A percentile compares a stretch with the other conserved stretches of the same genome.
These are phyloP conservation scores for Calephelis virginiensis DNA, from an alignment of 1,140 invertebrate genomes.

Conservation along the genomic window DNA sequence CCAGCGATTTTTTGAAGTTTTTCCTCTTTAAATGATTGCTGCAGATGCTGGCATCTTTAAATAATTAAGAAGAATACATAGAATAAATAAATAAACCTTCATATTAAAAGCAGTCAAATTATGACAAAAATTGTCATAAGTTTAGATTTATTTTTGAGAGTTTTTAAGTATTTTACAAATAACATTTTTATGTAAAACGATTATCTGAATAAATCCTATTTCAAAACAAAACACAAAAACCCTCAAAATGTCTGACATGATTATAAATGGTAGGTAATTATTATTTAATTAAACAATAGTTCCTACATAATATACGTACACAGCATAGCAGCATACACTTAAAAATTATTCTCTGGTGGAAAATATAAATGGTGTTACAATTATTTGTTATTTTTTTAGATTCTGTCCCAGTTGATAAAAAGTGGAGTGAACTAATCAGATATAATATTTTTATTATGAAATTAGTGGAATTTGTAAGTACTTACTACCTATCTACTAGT, in stretches of 20 bases:
- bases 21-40: no score
- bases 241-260: conserved; percentile 63
- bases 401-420: conserved; percentile 68
- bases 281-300: neutral
- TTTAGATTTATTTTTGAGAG: conserved; percentile 2
- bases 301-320: no score
- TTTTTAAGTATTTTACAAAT: neutral
- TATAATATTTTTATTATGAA: conserved; percentile 75
- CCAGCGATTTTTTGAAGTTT: no score
- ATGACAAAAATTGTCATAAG: no score
- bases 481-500: neutral
- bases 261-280: conserved; percentile 59
- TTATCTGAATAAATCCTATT: neutral
- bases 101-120: no score
- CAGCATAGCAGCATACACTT: no score
- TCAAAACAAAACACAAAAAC: neutral
- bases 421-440: conserved; percentile 66
- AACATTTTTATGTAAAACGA: neutral
- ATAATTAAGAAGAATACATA: no score
- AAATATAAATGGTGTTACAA: neutral
- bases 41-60: no score
- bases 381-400: conserved; percentile 42
- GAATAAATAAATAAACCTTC: no score
- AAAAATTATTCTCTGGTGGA: no score
- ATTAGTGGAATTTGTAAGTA: conserved; percentile 73